Evolutionary conservation across 2,797 vertebrate genomes (phyloP), one percentile per base, ranked within the genome.

Genomic region (Neosilurus hyrtlii): DNA sequence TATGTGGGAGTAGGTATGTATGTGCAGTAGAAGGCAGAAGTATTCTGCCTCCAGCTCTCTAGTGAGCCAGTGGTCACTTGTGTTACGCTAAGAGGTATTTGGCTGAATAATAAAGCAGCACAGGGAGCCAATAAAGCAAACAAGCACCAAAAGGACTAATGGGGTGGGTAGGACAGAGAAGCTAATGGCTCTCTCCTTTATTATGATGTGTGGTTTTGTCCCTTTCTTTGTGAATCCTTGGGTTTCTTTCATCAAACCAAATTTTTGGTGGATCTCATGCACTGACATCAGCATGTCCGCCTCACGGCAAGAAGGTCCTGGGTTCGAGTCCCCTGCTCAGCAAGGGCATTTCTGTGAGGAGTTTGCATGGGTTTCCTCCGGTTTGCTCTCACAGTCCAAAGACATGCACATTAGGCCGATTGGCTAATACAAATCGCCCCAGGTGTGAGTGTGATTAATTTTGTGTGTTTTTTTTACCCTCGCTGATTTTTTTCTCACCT

Each of bases 61-160:
- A 54, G 54, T 37, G 71, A 56, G 16, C 1, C 72, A 74, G 4
- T 15, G 20, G 16, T 57, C 16, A 74, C 24, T 35, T 57, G 56
- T 61, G 2, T 61, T 76, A 43, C 24, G 0, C 24, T 56, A 56
- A 74, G 52, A 56, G 8, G 16, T 74, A 72, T 74, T 56, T 74
- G 71, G 9, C 26, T 74, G 54, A 57, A 74, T 62, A 77, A 2
- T 37, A 5, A 77, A 62, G 24, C 9, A 3, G 22, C 22, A 61
- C 26, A 43, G 22, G 35, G 20, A 76, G 73, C 20, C 56, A 61
- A 76, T 15, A 43, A 76, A 76, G 7, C 73, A 62, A 56, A 76
- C 12, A 61, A 43, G 20, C 26, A 74, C 72, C 52, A 5, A 26
- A 30, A 76, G 7, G 20, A 61, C 43, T 61, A 57, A 76, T 30